A percentile compares a stretch with the other conserved stretches of the same genome.
Conservation (phyloP, 2,113 vertebrate genomes). For the Hassar affinis region DNA sequence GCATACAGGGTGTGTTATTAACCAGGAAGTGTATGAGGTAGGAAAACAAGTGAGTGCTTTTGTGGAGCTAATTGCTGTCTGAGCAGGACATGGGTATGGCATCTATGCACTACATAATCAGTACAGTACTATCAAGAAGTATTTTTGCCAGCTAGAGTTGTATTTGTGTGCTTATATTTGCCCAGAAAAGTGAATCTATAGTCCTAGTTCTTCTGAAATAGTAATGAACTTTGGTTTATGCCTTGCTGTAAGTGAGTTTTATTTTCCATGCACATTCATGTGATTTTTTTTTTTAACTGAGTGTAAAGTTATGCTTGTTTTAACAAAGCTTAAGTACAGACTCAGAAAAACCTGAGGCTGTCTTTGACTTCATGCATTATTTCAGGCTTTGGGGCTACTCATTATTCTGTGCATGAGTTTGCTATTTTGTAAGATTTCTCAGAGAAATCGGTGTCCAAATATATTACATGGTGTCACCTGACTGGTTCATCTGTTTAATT, state of each 20-base stretch:
- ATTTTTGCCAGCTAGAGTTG: neutral
- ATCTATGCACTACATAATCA: neutral
- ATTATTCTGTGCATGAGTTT: conserved; percentile 58
- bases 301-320: neutral
- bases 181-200: neutral
- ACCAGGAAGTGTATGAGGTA: conserved; percentile 33
- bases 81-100: conserved; percentile 4
- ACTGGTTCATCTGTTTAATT: conserved; percentile 58
- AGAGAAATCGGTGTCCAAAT: conserved; percentile 46
- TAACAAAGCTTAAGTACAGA: neutral
- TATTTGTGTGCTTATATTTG: neutral
- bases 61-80: conserved; percentile 30
- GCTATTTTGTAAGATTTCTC: conserved; percentile 17
- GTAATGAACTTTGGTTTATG: neutral
- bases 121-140: neutral
- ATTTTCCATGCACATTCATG: neutral
- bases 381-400: conserved; percentile 36
- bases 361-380: conserved; percentile 20
- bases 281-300: neutral
- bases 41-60: neutral
- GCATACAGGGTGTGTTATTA: conserved; percentile 12
- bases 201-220: neutral
- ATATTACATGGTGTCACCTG: conserved; percentile 55
- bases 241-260: neutral
- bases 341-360: neutral